Evolutionary conservation across 2,888 invertebrate genomes (phyloP).

Genomic region (Yponomeuta sedellus): DNA sequence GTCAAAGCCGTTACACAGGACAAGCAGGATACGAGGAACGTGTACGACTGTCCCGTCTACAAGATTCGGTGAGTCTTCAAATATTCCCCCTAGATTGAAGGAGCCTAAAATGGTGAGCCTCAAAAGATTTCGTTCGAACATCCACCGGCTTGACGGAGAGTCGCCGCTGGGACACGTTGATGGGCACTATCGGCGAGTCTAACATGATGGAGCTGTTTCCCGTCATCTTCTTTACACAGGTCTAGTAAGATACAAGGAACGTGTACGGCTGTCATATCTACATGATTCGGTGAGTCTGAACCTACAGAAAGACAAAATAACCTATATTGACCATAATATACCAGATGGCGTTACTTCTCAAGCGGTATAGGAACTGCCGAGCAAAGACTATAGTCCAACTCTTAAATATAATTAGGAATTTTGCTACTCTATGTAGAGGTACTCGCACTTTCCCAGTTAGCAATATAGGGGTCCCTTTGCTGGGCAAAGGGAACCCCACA

Average conservation of each 20-base stretch:
- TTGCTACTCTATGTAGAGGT: too few relatives aligned
- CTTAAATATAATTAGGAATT: too few relatives aligned
- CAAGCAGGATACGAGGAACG: slow-evolving; percentile 90
- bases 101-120: background rate
- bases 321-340: too few relatives aligned
- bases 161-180: slow-evolving; percentile 91
- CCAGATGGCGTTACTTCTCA: too few relatives aligned
- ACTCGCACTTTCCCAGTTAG: too few relatives aligned
- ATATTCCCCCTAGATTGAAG: background rate
- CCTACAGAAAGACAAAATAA: too few relatives aligned
- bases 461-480: too few relatives aligned
- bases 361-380: too few relatives aligned
- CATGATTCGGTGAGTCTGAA: slow-evolving; percentile 84
- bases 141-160: too few relatives aligned
- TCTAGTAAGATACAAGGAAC: slow-evolving; percentile 91
- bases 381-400: too few relatives aligned
- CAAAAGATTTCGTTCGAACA: background rate
- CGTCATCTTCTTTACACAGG: slow-evolving; percentile 88
- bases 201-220: slow-evolving; percentile 93
- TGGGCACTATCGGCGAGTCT: slow-evolving; percentile 88
- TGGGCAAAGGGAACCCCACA: too few relatives aligned
- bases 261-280: slow-evolving; percentile 96
- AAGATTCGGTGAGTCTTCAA: slow-evolving; percentile 81
- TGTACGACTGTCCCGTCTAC: slow-evolving; percentile 96
- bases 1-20: slow-evolving; percentile 92